These are phyloP conservation scores for Tryphoninae sp. DNA, from an alignment of 2,888 invertebrate species.

Conservation along the genomic window DNA sequence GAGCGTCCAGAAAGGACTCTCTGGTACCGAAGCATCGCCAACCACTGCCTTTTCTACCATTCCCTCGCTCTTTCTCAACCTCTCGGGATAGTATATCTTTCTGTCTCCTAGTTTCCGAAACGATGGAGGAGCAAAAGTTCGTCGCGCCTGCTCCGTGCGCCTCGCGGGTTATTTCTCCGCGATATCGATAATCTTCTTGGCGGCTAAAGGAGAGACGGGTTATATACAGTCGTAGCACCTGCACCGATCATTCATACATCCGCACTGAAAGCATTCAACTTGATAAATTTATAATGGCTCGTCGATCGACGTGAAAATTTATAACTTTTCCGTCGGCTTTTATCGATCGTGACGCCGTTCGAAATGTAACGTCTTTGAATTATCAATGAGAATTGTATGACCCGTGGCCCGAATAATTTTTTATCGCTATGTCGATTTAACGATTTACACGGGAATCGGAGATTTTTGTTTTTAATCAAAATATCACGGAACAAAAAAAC, in stretches of 20 bases:
- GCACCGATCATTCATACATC: constrained; percentile 6
- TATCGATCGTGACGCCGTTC: neutral
- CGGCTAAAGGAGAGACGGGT: neutral
- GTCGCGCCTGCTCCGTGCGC: constrained; percentile 43
- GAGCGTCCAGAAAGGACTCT: constrained; percentile 21
- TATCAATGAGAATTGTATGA: too few relatives aligned
- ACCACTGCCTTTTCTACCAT: constrained; percentile 18
- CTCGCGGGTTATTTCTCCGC: constrained; percentile 25
- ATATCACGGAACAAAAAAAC: too few relatives aligned
- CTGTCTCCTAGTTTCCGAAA: constrained; percentile 25
- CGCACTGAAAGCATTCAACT: neutral
- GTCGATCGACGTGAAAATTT: neutral
- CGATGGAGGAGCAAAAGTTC: constrained; percentile 51
- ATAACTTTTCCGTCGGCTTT: neutral
- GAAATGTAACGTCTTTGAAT: neutral
- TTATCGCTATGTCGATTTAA: neutral
- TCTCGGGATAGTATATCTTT: constrained; percentile 12
- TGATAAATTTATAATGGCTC: constrained; percentile 16
- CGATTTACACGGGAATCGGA: neutral
- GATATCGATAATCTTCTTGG: constrained; percentile 58
- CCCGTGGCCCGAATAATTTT: neutral
- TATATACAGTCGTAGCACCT: neutral
- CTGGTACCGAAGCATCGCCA: constrained; percentile 42
- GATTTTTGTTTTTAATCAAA: too few relatives aligned
- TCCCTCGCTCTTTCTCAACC: neutral